Percentiles rank a stretch among this genome's conserved stretches.
phyloP scores from a whole-genome alignment of 1,140 invertebrate species.

The Aphidius ervi region DNA sequence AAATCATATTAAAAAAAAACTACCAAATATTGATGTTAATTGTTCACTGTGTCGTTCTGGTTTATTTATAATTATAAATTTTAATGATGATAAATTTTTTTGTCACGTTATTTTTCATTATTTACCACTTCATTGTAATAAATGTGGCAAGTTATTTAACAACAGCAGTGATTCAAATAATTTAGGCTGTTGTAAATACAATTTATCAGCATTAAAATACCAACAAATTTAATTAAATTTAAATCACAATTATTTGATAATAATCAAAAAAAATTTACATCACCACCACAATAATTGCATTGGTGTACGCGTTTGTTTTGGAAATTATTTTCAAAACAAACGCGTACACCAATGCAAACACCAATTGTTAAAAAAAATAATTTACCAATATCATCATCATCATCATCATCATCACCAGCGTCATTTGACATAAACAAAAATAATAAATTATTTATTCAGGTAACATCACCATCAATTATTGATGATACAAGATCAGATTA shows the following conservation, averaged over 20 bases:
- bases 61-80: conserved; percentile 22
- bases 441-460: not conserved
- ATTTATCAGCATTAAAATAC: conserved; percentile 12
- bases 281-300: conserved; percentile 30
- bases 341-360: conserved; percentile 36
- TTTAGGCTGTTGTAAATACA: conserved; percentile 22
- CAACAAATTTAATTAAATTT: conserved; percentile 4
- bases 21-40: conserved; percentile 21
- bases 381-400: conserved; percentile 22
- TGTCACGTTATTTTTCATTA: conserved; percentile 30
- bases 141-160: conserved; percentile 29
- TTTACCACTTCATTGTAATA: conserved; percentile 30
- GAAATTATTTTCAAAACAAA: conserved; percentile 31
- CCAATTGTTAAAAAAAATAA: conserved; percentile 10
- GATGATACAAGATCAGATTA: not conserved
- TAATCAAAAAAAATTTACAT: conserved; percentile 24
- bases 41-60: conserved; percentile 30
- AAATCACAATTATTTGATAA: conserved; percentile 18
- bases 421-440: not conserved
- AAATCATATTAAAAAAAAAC: conserved; percentile 28
- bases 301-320: no score
- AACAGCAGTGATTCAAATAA: conserved; percentile 25
- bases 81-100: conserved; percentile 25
- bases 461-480: not conserved
- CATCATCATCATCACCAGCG: conserved; percentile 19